Evolutionary conservation across 2,797 vertebrate species (phyloP).

Genomic region (Leontopithecus rosalia): DNA sequence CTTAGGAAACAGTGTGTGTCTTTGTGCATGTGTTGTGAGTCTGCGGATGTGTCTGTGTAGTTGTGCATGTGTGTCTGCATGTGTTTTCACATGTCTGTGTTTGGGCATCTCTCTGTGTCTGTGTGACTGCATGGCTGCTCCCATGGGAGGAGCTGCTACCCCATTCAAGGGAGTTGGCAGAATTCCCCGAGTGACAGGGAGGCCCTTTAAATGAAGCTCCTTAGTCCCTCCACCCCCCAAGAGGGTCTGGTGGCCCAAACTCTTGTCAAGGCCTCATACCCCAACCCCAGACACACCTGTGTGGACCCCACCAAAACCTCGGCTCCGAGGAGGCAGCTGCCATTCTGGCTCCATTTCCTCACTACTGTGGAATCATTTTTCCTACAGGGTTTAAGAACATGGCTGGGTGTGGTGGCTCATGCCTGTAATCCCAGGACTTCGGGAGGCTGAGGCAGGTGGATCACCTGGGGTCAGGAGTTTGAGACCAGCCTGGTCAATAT

Average conservation of each 20-base stretch:
- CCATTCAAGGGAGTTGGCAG: neutral
- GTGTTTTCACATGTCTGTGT: neutral
- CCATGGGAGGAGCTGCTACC: neutral
- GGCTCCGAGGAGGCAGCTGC: neutral
- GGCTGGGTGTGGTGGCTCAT: no score
- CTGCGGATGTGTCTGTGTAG: neutral
- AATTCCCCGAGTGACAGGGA: neutral
- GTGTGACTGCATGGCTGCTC: neutral
- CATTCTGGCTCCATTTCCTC: neutral
- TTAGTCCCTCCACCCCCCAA: neutral
- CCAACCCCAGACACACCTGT: neutral
- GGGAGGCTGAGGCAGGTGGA: no score
- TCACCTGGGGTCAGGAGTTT: no score
- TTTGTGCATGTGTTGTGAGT: neutral
- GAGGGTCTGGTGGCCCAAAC: neutral
- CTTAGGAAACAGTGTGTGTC: neutral
- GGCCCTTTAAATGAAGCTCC: neutral
- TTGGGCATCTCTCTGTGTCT: neutral
- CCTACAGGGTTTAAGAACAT: neutral
- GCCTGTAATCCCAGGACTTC: no score
- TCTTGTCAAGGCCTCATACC: neutral
- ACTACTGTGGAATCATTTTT: neutral
- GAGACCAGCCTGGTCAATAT: no score
- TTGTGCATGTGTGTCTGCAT: neutral
- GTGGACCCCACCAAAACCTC: neutral